A percentile compares a stretch with the other conserved stretches of the same genome.
These are phyloP conservation scores for Micromys minutus DNA, from an alignment of 2,113 vertebrate species.

Conservation along the genomic window DNA sequence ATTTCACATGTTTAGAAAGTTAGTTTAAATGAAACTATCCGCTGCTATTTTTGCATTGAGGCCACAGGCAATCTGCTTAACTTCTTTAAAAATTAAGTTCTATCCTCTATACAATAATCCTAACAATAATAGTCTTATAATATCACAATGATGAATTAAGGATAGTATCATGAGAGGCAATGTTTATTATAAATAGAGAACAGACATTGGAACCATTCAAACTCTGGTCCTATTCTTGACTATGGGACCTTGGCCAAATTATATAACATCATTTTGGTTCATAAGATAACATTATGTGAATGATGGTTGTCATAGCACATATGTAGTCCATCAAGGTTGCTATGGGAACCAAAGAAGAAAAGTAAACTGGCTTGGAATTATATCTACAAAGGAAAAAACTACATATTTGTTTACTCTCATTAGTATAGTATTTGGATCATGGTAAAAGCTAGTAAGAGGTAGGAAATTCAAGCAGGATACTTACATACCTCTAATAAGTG, in stretches of 20 bases:
- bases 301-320: background rate
- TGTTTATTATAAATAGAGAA: rapidly evolving
- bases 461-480: background rate
- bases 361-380: background rate
- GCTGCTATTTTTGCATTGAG: background rate
- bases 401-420: background rate
- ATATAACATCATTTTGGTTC: background rate
- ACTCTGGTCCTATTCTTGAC: background rate
- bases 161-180: background rate
- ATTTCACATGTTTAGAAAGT: constrained; percentile 9
- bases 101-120: background rate
- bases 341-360: background rate
- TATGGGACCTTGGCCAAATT: background rate
- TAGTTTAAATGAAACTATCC: background rate
- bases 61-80: background rate
- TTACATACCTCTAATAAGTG: background rate
- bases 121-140: background rate
- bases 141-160: background rate
- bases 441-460: background rate
- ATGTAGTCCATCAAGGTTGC: background rate
- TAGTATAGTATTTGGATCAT: background rate
- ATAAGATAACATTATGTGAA: background rate
- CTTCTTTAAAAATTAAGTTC: background rate
- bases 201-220: background rate
- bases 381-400: background rate